Evolutionary conservation across 2,113 vertebrate species (phyloP).

Genomic region (Hippolais icterina): DNA sequence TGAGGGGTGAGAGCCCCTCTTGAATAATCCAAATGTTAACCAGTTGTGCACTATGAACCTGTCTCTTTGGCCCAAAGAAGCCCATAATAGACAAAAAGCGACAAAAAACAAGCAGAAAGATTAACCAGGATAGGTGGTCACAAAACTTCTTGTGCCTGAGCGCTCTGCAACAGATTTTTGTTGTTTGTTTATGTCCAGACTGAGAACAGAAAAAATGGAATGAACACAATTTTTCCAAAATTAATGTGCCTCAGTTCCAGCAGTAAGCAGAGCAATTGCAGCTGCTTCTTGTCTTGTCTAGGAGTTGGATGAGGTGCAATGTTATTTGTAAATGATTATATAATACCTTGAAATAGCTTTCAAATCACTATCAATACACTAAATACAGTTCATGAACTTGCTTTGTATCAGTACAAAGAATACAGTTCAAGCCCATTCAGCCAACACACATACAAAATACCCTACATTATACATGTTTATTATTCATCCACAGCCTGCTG

Average conservation of each 20-base stretch:
- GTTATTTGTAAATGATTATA: not conserved
- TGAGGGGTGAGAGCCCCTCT: not conserved
- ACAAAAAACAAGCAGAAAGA: not conserved
- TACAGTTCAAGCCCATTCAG: not conserved
- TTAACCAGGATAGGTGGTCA: not conserved
- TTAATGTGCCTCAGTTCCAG: not conserved
- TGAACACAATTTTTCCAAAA: not conserved
- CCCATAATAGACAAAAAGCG: not conserved
- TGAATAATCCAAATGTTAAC: not conserved
- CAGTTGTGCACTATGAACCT: not conserved
- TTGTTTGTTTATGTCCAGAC: not conserved
- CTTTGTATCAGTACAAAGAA: not conserved
- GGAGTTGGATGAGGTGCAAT: not conserved
- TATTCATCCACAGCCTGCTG: not conserved
- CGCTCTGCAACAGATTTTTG: not conserved
- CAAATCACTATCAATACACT: not conserved
- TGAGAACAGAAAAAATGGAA: not conserved
- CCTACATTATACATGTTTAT: not conserved
- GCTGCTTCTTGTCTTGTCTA: not conserved
- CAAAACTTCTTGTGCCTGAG: not conserved
- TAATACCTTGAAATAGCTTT: slow-evolving; percentile 23
- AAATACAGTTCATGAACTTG: not conserved
- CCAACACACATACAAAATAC: not conserved
- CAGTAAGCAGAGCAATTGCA: not conserved
- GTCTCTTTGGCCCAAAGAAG: not conserved